Evolutionary conservation across 2,888 invertebrate genomes (phyloP).

Genomic region (Oligia fasciuncula): DNA sequence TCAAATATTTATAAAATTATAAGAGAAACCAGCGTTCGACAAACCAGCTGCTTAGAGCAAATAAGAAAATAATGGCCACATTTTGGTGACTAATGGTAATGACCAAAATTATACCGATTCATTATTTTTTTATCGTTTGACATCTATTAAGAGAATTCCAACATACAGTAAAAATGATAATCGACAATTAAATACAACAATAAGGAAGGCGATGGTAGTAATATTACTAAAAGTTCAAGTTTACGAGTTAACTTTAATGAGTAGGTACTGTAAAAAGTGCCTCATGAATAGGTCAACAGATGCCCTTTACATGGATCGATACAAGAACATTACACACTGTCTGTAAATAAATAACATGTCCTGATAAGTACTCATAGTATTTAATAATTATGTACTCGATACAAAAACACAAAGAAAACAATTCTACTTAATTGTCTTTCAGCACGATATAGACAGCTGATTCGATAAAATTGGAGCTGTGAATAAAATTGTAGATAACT

Average conservation of each 20-base stretch:
- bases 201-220: conserved; percentile 41
- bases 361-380: conserved; percentile 24
- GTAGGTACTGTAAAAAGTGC: conserved; percentile 29
- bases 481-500: conserved; percentile 27
- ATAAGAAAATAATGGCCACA: neutral
- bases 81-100: neutral
- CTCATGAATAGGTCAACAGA: conserved; percentile 58
- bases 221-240: conserved; percentile 66
- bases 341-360: conserved; percentile 39
- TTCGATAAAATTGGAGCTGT: conserved; percentile 31
- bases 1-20: conserved; percentile 16
- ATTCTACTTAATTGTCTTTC: conserved; percentile 30
- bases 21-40: conserved; percentile 29
- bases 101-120: neutral
- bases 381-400: conserved; percentile 35
- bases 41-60: neutral
- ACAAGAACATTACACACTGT: conserved; percentile 30
- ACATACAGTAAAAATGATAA: neutral
- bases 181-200: conserved; percentile 15
- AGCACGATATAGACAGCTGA: conserved; percentile 47
- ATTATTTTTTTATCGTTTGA: neutral
- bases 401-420: conserved; percentile 28
- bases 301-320: conserved; percentile 59
- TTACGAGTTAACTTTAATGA: conserved; percentile 55
- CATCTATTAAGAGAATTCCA: neutral